Evolutionary conservation across 2,888 invertebrate genomes (phyloP).

Genomic region (Molorchus minor): DNA sequence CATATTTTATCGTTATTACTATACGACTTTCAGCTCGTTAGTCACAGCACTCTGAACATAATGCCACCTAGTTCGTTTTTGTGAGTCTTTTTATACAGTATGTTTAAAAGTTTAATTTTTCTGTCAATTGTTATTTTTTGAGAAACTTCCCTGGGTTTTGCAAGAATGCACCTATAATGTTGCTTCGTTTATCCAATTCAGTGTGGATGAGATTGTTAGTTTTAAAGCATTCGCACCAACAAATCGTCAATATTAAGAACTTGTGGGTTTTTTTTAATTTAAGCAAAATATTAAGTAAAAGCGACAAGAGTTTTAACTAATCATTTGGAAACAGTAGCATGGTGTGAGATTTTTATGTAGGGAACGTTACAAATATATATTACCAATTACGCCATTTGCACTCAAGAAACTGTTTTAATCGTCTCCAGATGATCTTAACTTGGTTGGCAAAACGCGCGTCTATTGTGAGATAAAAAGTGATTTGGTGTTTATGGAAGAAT

Average conservation of each 20-base stretch:
- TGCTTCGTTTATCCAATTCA: not conserved
- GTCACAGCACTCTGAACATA: constrained; percentile 4
- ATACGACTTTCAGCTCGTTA: constrained; percentile 11
- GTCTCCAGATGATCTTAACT: not conserved
- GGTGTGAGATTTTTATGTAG: not conserved
- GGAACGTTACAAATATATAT: not conserved
- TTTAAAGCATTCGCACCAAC: not conserved
- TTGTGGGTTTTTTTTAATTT: not conserved
- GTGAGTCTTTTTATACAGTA: too few relatives aligned
- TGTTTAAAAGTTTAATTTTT: not conserved
- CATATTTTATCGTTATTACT: constrained; percentile 27
- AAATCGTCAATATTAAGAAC: not conserved
- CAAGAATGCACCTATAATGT: too few relatives aligned
- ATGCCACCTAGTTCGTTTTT: not conserved
- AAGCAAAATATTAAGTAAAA: not conserved
- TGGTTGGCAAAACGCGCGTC: not conserved
- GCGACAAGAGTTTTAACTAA: not conserved
- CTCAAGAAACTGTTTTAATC: not conserved
- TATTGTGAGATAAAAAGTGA: not conserved
- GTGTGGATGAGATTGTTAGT: not conserved
- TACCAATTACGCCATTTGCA: not conserved
- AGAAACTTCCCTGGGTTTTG: not conserved
- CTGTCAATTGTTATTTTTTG: not conserved
- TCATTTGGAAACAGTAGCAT: not conserved
- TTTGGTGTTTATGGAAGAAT: not conserved